Base-by-base conservation (phyloP, 2,797 vertebrate genomes). In the Saxicola maurus region DNA sequence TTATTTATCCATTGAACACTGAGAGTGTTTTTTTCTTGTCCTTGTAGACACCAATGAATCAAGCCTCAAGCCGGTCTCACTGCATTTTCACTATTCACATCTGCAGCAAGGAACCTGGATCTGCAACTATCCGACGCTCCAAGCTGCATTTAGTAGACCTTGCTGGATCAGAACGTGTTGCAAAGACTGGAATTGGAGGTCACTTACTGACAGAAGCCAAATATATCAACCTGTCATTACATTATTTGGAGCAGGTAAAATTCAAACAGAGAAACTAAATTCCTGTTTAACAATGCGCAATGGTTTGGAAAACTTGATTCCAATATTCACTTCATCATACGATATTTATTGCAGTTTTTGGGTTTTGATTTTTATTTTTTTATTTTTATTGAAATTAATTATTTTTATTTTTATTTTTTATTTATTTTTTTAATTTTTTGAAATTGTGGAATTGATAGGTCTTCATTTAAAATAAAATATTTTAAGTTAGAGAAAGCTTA, bases 111-210 rank as follows among this genome's bases (percentile, higher is more conserved):
- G 98, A 99, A 67, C 98, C 98, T 1, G 99, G 99, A 60, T 99
- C 98, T 20, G 97, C 98, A 77, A 98, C 96, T 1, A 37, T 99
- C 73, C 96, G 95, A 7, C 98, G 93, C 17, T 99, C 99, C 86
- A 99, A 99, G 88, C 95, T 99, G 72, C 99, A 99, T 90, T 97
- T 99, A 79, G 99, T 99, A 74, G 99, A 99, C 91, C 96, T 99
- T 93, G 99, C 99, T 15, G 99, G 99, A 19, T 99, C 99, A 6
- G 99, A 99, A 74, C 96, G 99, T 48, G 98, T 99, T 38, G 97
- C 98, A 28, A 99, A 99, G 96, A 98, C 97, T 7, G 98, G 99
- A 66, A 96, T 98, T 17, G 98, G 98, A 40, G 99, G 99, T 24
- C 98, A 98, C 53, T 97, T 98, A 52, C 97, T 99, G 46, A 99